Conservation (phyloP, 2,888 invertebrate species). For the Pristionchus entomophagus region DNA sequence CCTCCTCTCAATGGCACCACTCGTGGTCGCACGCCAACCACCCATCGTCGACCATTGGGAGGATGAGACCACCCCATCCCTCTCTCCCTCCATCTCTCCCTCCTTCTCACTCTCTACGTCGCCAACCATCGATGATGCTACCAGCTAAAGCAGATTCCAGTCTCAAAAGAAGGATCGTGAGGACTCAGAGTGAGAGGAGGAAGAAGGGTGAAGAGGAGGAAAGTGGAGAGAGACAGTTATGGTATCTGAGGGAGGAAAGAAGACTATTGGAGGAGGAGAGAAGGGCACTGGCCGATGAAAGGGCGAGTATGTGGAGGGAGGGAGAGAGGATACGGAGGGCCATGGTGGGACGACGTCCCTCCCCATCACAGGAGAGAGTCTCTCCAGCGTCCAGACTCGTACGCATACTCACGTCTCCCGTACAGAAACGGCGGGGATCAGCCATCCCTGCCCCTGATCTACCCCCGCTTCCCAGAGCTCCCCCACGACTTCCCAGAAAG, state of each 20-base stretch:
- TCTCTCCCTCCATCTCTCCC: background rate
- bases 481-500: background rate
- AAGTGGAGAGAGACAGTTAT: background rate
- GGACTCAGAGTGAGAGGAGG: constrained; percentile 44
- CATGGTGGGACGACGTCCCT: background rate
- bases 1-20: background rate
- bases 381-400: constrained; percentile 4
- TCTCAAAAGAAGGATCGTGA: constrained; percentile 14
- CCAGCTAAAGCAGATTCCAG: background rate
- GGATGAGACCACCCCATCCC: background rate
- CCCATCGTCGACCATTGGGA: background rate
- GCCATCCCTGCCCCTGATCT: background rate
- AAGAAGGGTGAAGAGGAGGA: constrained; percentile 40
- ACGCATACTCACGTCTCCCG: constrained; percentile 7
- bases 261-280: constrained; percentile 1
- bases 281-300: background rate
- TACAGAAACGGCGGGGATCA: background rate
- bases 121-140: constrained; percentile 33
- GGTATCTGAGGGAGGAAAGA: background rate
- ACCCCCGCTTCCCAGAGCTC: background rate
- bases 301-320: background rate
- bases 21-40: background rate
- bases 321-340: background rate
- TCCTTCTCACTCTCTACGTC: background rate
- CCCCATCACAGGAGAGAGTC: background rate